These are phyloP conservation scores for Amphilophus citrinellus DNA, from an alignment of 2,113 vertebrate genomes.

Conservation along the genomic window DNA sequence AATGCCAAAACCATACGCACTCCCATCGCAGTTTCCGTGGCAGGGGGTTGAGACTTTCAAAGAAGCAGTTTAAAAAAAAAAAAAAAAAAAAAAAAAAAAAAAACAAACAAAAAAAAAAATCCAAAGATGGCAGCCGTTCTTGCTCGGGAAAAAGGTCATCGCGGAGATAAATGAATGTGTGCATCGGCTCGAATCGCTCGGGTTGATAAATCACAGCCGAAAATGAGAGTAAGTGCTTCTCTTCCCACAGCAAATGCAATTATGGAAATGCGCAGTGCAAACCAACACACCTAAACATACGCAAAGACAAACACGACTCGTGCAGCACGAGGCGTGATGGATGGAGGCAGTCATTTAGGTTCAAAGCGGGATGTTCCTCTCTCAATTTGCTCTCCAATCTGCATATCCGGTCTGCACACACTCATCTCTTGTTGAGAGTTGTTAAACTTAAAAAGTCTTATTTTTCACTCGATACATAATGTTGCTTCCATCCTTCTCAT, in stretches of 20 bases:
- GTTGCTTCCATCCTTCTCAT: slow-evolving; percentile 29
- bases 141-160: slow-evolving; percentile 67
- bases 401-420: slow-evolving; percentile 52
- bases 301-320: slow-evolving; percentile 61
- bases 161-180: slow-evolving; percentile 72
- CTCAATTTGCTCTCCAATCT: slow-evolving; percentile 74
- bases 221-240: slow-evolving; percentile 75
- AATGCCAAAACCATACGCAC: slow-evolving; percentile 24
- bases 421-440: slow-evolving; percentile 25
- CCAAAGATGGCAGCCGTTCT: slow-evolving; percentile 60
- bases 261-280: slow-evolving; percentile 71
- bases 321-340: slow-evolving; percentile 59
- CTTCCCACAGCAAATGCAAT: slow-evolving; percentile 76
- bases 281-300: slow-evolving; percentile 66
- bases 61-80: neutral
- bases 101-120: neutral
- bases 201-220: slow-evolving; percentile 73
- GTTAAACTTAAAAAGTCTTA: slow-evolving; percentile 22
- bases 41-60: neutral
- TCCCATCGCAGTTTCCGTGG: slow-evolving; percentile 7
- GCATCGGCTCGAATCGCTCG: slow-evolving; percentile 61
- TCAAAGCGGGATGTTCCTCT: slow-evolving; percentile 68
- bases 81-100: neutral
- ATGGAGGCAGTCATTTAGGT: slow-evolving; percentile 67
- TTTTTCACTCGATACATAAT: slow-evolving; percentile 30